Evolutionary conservation across 2,113 vertebrate genomes (phyloP).

Genomic region (Telmatochromis sp.): DNA sequence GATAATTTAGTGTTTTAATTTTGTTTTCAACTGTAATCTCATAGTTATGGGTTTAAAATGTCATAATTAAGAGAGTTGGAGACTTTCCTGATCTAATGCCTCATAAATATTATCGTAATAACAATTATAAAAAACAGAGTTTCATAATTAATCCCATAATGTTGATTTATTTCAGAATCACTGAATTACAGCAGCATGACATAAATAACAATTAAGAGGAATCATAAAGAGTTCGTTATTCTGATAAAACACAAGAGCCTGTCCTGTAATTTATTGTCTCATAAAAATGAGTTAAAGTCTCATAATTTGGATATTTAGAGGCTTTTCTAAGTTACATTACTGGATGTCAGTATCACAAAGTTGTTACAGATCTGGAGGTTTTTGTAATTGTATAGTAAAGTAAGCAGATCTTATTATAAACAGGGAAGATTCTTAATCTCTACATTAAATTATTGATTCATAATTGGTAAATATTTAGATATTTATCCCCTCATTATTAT

Average conservation of each 20-base stretch:
- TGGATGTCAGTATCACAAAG: background rate
- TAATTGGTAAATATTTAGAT: background rate
- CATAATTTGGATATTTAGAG: accelerated
- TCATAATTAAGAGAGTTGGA: background rate
- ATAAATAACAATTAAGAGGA: accelerated
- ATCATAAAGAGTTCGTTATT: background rate
- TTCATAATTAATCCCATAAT: background rate
- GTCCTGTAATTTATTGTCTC: background rate
- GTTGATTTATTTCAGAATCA: accelerated
- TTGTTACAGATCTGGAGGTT: background rate
- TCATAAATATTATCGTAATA: background rate
- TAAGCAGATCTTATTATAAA: background rate
- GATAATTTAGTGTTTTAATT: background rate
- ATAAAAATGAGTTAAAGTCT: background rate
- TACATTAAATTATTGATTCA: background rate
- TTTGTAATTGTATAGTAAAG: background rate
- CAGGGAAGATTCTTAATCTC: background rate
- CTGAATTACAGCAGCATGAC: background rate
- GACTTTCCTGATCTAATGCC: background rate
- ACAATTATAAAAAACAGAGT: background rate
- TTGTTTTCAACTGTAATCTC: background rate
- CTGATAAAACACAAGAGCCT: background rate
- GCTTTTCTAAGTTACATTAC: background rate
- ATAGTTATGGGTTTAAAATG: background rate
- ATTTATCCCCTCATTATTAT: background rate